Conservation (phyloP, 2,113 vertebrate genomes). For the Semicossyphus pulcher region DNA sequence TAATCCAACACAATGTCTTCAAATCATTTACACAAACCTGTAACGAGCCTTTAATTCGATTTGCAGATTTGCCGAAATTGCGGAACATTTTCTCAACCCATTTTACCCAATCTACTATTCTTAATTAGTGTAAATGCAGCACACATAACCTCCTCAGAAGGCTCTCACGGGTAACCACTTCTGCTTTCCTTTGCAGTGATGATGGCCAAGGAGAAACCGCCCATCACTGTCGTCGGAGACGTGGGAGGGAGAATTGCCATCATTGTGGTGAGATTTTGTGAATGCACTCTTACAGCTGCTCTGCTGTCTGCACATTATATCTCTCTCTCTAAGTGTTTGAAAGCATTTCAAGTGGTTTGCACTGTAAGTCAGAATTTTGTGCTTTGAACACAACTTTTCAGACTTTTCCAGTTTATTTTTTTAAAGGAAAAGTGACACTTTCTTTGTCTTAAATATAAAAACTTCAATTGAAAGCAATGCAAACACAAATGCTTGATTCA, state of each 20-base stretch:
- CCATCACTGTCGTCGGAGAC: slow-evolving; percentile 97
- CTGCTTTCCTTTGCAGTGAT: slow-evolving; percentile 87
- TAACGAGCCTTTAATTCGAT: slow-evolving; percentile 16
- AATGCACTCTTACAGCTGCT: not conserved
- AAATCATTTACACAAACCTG: not conserved
- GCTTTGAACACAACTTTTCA: no score
- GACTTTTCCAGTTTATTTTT: no score
- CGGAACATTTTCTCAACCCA: slow-evolving; percentile 76
- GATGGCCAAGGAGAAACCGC: slow-evolving; percentile 99
- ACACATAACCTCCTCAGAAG: not conserved
- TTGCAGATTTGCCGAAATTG: slow-evolving; percentile 30
- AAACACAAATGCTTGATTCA: no score
- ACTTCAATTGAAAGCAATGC: no score
- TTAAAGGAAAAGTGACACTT: no score
- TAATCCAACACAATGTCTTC: not conserved
- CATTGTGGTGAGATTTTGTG: slow-evolving; percentile 89
- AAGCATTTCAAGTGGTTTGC: no score
- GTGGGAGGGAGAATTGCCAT: slow-evolving; percentile 98
- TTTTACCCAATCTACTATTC: slow-evolving; percentile 83
- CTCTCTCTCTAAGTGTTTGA: not conserved
- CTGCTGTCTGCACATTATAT: not conserved
- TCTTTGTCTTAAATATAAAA: no score
- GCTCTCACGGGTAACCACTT: slow-evolving; percentile 19
- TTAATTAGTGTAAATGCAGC: slow-evolving; percentile 2
- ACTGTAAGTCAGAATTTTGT: no score